Percentiles rank a stretch among this genome's conserved stretches.
phyloP scores from a whole-genome alignment of 2,797 vertebrate genomes.

The Myotis pilosus region DNA sequence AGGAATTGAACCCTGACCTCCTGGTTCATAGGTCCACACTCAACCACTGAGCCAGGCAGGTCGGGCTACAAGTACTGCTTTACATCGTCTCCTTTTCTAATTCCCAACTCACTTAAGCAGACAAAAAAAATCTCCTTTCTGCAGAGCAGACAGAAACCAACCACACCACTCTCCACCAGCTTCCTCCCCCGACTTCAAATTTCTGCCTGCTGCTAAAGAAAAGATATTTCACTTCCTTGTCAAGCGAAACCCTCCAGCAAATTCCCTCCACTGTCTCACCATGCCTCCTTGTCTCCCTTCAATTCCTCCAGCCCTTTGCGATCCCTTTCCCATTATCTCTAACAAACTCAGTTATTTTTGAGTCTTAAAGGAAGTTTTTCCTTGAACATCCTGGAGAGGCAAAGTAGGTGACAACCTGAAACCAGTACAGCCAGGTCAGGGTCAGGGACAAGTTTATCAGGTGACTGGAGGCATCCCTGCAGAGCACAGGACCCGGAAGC shows the following conservation, averaged over 20 bases:
- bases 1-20: too few relatives aligned
- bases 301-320: background rate
- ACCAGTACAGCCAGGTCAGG: too few relatives aligned
- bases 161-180: background rate
- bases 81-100: background rate
- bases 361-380: background rate
- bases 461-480: background rate
- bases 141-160: background rate
- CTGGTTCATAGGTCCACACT: too few relatives aligned
- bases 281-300: background rate
- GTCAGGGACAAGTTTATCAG: background rate
- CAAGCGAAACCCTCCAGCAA: background rate
- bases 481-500: background rate
- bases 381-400: background rate
- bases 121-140: background rate
- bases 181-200: background rate
- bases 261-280: background rate
- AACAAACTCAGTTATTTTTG: background rate
- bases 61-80: background rate
- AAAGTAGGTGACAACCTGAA: background rate
- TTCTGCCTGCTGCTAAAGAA: background rate
- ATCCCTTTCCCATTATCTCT: background rate
- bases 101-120: background rate
- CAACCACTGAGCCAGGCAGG: too few relatives aligned
- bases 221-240: background rate